Evolutionary conservation across 2,888 invertebrate species (phyloP).

Genomic region (Nephrotoma guestfalica): DNA sequence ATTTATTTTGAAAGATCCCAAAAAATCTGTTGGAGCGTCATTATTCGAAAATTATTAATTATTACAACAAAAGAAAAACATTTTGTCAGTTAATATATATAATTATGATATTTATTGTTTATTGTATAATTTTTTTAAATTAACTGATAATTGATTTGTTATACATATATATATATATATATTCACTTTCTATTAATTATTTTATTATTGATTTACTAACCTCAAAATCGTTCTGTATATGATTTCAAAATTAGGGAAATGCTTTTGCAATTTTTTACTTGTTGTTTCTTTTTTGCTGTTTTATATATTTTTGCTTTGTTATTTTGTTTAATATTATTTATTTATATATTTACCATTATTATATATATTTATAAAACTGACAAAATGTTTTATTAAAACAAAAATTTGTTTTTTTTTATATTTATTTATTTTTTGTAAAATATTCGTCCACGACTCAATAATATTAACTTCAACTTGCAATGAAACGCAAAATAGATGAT

Average conservation of each 20-base stretch:
- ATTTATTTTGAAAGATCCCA: neutral
- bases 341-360: neutral
- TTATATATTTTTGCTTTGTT: neutral
- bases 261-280: constrained; percentile 26
- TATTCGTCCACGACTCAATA: neutral
- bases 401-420: neutral
- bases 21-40: neutral
- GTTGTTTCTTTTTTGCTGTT: neutral
- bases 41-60: neutral
- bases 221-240: constrained; percentile 11
- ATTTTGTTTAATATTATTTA: neutral
- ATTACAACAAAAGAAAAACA: constrained; percentile 26
- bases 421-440: neutral
- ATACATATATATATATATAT: neutral
- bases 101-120: neutral
- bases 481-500: constrained; percentile 60
- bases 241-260: constrained; percentile 17
- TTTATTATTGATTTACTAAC: neutral
- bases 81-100: constrained; percentile 33
- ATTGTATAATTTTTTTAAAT: neutral
- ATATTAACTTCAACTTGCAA: neutral
- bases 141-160: neutral
- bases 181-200: neutral
- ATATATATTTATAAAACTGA: constrained; percentile 38
- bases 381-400: constrained; percentile 61